phyloP scores from a whole-genome alignment of 2,797 vertebrate genomes.

The Centropyge bicolor region DNA sequence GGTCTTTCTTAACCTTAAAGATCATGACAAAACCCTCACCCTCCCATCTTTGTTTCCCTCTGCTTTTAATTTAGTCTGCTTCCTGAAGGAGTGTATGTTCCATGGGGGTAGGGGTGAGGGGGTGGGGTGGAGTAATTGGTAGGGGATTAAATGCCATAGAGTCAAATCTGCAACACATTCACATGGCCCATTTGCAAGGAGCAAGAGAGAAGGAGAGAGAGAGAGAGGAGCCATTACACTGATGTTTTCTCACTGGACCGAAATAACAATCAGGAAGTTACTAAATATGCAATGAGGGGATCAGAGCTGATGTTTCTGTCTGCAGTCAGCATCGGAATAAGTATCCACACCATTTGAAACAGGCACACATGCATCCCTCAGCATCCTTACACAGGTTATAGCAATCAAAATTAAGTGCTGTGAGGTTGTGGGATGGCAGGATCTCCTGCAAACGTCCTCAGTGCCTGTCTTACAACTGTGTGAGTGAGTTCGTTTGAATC shows the following conservation, averaged over 20 bases:
- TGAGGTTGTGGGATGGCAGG: constrained; percentile 5
- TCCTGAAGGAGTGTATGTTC: not conserved
- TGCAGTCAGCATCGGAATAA: constrained; percentile 27
- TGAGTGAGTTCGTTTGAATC: constrained; percentile 11
- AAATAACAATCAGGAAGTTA: constrained; percentile 41
- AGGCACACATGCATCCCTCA: not conserved
- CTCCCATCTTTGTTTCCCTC: constrained; percentile 29
- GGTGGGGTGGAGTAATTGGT: constrained; percentile 20
- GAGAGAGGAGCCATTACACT: not conserved
- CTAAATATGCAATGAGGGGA: constrained; percentile 17
- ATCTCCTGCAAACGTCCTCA: constrained; percentile 13
- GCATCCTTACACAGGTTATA: constrained; percentile 22
- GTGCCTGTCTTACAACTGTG: not conserved
- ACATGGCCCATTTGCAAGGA: constrained; percentile 37
- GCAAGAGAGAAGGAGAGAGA: not conserved
- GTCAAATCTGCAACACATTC: constrained; percentile 49
- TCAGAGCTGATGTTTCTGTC: constrained; percentile 18
- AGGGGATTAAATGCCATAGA: constrained; percentile 23
- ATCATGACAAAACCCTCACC: constrained; percentile 47
- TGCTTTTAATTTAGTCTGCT: constrained; percentile 32
- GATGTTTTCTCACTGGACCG: constrained; percentile 31
- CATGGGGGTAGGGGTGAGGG: not conserved
- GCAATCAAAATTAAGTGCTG: constrained; percentile 5
- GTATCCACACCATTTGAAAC: constrained; percentile 12
- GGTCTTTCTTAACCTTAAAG: constrained; percentile 48